Base-by-base conservation (phyloP, 2,113 vertebrate species). In the Ramphastos sulfuratus region DNA sequence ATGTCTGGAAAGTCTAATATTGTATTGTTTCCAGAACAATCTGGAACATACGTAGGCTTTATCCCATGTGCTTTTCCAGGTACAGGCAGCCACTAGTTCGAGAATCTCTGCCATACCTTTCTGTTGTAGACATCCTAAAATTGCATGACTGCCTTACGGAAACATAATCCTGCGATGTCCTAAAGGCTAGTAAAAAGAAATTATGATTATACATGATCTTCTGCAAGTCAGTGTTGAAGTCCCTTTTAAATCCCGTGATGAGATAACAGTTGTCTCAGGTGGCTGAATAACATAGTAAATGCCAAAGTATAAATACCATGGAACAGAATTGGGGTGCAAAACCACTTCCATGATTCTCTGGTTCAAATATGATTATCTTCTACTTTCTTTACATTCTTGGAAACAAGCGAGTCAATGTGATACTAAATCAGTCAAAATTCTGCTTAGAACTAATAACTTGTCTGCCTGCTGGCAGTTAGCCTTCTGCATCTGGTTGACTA, bases 381-480 rank as follows among this genome's bases (percentile, higher is more conserved):
- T 67, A 35, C 63, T 31, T 80, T 77, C 56, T 81, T 77, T 86
- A 25, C 20, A 37, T 81, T 56, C 31, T 66, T 82, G 69, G 35
- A 89, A 94, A 86, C 56, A 31, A 39, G 25, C 64, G 33, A 90
- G 60, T 93, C 83, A 92, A 69, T 44, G 81, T 81, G 75, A 72
- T 81, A 84, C 64, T 33, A 85, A 81, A 92, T 93, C 65, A 93
- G 46, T 91, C 1, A 4, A 83, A 84, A 86, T 95, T 84, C 33
- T 72, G 7, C 69, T 88, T 44, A 61, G 33, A 72, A 81, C 90
- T 77, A 92, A 60, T 87, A 95, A 78, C 61, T 74, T 74, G 42
- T 5, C 42, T 91, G 52, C 31, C 13, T 90, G 91, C 84, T 90
- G 70, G 80, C 92, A 86, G 54, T n/a, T 86, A 86, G 73, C 65